Base-by-base conservation (phyloP, 2,888 invertebrate species). In the Drosophila formosana region DNA sequence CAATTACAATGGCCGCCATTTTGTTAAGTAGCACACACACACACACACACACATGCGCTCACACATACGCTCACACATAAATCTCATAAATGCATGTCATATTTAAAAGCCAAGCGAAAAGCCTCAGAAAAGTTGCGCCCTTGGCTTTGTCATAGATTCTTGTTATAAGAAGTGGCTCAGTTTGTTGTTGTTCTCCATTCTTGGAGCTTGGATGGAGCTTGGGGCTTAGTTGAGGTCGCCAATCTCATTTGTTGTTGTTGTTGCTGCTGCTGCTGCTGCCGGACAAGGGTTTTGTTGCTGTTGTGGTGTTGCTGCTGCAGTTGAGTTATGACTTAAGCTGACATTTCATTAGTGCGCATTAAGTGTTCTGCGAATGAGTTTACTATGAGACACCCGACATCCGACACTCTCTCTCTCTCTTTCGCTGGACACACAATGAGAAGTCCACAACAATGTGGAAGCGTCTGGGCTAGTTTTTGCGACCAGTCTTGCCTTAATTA, bases 311-410 rank as follows among this genome's bases (percentile, higher is more conserved):
- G 51, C 66, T 77, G 76, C 77, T 80, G 87, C 77, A 78, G 78
- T 81, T 90, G 90, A 90, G 80, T 91, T 90, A 90, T 90, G 90
- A 90, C 90, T 89, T 90, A 90, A 90, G 89, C 91, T 89, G 90
- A 89, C 90, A 91, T 90, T 90, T 91, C 91, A 91, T 90, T 91
- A 90, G 90, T 82, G 89, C 75, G 85, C 87, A 85, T 88, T 85
- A 85, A 85, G 87, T 88, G 83, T 83, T 72, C 77, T 79, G 83
- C 80, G 86, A 83, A 85, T 85, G 88, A 88, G 83, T 83, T 88
- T 76, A 65, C 71, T 57, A 56, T 63, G 76, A 66, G 66, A 75
- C 74, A 66, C 43, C 30, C 69, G 41, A 66, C 60, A 57, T 39
- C 56, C 60, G 60, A 58, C 61, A 64, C 60, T 39, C 46, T 34